Percentiles rank a stretch among this genome's conserved stretches.
Evolutionary conservation across 2,113 vertebrate species (phyloP).

Genomic region (Callorhinus ursinus): DNA sequence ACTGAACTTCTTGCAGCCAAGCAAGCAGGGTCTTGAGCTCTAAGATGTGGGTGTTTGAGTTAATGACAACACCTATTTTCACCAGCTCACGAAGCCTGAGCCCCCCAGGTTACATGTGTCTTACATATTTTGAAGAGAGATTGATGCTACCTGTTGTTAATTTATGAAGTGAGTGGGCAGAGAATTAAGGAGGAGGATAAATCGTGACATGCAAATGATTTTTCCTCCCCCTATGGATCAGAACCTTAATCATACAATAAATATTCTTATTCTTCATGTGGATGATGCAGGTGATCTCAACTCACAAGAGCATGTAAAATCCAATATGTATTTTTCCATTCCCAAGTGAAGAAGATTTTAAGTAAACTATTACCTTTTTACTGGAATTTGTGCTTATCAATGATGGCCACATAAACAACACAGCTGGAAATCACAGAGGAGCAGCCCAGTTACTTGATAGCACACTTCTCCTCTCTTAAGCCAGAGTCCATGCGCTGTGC

Average conservation of each 20-base stretch:
- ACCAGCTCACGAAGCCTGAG: constrained; percentile 18
- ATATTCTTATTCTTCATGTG: constrained; percentile 44
- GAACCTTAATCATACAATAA: constrained; percentile 65
- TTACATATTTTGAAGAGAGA: constrained; percentile 48
- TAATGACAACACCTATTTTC: background rate
- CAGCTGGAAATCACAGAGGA: background rate
- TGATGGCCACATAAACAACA: background rate
- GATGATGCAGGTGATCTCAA: constrained; percentile 51
- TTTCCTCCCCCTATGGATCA: constrained; percentile 65
- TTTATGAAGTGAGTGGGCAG: constrained; percentile 73
- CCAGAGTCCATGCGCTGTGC: background rate
- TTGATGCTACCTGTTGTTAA: constrained; percentile 75
- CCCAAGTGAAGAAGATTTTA: background rate
- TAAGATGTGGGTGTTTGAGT: constrained; percentile 12
- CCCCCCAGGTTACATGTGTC: background rate
- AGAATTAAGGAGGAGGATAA: constrained; percentile 69
- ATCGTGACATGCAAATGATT: constrained; percentile 59
- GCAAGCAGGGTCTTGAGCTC: background rate
- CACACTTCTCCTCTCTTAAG: background rate
- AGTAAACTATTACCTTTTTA: background rate
- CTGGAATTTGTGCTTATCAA: background rate
- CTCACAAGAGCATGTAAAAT: constrained; percentile 43
- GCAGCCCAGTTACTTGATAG: background rate
- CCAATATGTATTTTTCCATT: background rate
- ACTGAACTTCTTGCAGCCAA: background rate